These are phyloP conservation scores for Etheostoma nigrum DNA, from an alignment of 2,797 vertebrate genomes.

Conservation along the genomic window DNA sequence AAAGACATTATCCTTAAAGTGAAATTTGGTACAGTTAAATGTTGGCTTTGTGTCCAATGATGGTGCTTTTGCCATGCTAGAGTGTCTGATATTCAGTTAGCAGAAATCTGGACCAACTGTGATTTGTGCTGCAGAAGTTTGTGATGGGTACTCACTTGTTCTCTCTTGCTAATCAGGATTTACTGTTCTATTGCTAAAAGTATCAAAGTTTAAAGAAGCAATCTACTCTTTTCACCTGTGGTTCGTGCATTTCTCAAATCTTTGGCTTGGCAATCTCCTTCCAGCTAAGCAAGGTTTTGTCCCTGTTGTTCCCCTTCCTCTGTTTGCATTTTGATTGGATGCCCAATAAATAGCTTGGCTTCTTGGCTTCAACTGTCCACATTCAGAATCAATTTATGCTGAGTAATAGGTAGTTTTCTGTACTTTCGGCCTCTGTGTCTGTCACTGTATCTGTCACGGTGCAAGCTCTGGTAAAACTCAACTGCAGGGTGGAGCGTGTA, in stretches of 20 bases:
- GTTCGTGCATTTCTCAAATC: constrained; percentile 4
- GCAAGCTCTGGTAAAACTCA: constrained; percentile 27
- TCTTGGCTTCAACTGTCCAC: constrained; percentile 9
- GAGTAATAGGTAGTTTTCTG: constrained; percentile 33
- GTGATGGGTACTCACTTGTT: constrained; percentile 17
- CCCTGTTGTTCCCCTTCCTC: constrained; percentile 9
- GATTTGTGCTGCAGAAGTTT: constrained; percentile 21
- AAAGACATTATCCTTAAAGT: constrained; percentile 20
- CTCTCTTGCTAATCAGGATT: constrained; percentile 13
- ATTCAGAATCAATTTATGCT: constrained; percentile 41
- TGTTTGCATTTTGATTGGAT: constrained; percentile 48
- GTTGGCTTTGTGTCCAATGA: constrained; percentile 17
- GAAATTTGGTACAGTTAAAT: constrained; percentile 20
- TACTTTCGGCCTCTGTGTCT: constrained; percentile 27
- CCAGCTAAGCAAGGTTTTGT: neutral
- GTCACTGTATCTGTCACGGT: constrained; percentile 21
- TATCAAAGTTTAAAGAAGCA: constrained; percentile 15
- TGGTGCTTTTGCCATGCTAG: constrained; percentile 26
- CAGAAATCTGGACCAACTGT: constrained; percentile 10
- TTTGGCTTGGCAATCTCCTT: constrained; percentile 6
- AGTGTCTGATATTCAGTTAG: constrained; percentile 34
- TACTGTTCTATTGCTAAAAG: neutral
- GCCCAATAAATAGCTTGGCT: neutral
- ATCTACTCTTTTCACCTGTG: neutral
- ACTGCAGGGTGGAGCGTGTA: constrained; percentile 45